These are phyloP conservation scores for Drosophila lutescens DNA, from an alignment of 2,888 invertebrate genomes.

Conservation along the genomic window DNA sequence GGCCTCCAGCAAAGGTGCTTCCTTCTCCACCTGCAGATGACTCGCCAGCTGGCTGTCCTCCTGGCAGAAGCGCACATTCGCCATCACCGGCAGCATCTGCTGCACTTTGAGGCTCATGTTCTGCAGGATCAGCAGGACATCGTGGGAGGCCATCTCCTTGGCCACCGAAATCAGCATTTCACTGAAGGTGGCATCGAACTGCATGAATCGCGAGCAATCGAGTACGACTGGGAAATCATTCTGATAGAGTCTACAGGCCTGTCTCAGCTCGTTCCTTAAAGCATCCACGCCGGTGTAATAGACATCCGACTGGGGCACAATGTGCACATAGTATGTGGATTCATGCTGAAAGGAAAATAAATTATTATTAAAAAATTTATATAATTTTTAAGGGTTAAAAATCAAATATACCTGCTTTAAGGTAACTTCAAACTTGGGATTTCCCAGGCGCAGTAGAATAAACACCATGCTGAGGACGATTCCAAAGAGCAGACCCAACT, in stretches of 20 bases:
- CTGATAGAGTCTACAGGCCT: slow-evolving; percentile 85
- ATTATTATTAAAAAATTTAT: no score
- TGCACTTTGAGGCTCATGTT: slow-evolving; percentile 67
- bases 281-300: slow-evolving; percentile 90
- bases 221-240: slow-evolving; percentile 86
- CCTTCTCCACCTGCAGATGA: slow-evolving; percentile 35
- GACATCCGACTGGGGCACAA: slow-evolving; percentile 88
- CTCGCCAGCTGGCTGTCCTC: slow-evolving; percentile 46
- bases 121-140: slow-evolving; percentile 85
- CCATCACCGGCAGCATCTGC: slow-evolving; percentile 60
- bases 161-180: slow-evolving; percentile 87
- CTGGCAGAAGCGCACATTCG: slow-evolving; percentile 69
- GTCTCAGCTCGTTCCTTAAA: slow-evolving; percentile 86
- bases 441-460: slow-evolving; percentile 88
- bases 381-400: no score
- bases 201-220: slow-evolving; percentile 88
- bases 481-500: slow-evolving; percentile 91
- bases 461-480: slow-evolving; percentile 87
- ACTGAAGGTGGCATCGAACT: slow-evolving; percentile 89
- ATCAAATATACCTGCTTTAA: slow-evolving; percentile 69
- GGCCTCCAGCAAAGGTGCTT: slow-evolving; percentile 8
- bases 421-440: slow-evolving; percentile 85
- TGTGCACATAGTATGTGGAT: slow-evolving; percentile 85
- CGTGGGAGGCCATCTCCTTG: slow-evolving; percentile 86
- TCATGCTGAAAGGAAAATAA: slow-evolving; percentile 82